Evolutionary conservation across 2,113 vertebrate species (phyloP).

Genomic region (Melanerpes formicivorus): DNA sequence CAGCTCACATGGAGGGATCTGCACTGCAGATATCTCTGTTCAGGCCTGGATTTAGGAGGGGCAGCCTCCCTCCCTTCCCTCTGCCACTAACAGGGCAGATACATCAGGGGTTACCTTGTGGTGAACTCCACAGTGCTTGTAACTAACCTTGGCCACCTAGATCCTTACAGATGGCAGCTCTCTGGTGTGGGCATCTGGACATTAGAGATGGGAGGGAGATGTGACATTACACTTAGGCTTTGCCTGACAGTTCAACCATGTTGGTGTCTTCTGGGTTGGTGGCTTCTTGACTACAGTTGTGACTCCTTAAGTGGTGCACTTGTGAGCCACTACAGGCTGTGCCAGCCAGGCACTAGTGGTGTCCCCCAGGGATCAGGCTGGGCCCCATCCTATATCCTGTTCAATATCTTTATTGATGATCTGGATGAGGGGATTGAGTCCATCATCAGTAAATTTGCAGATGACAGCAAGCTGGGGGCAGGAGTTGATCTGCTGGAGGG

Average conservation of each 20-base stretch:
- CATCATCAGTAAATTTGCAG: too few relatives aligned
- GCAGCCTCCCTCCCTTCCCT: not conserved
- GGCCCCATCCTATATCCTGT: too few relatives aligned
- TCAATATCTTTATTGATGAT: too few relatives aligned
- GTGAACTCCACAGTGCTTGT: not conserved
- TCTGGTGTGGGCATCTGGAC: not conserved
- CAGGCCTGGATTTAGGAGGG: too few relatives aligned
- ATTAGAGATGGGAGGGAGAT: not conserved
- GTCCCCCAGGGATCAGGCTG: too few relatives aligned
- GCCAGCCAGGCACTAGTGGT: not conserved
- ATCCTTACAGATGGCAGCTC: not conserved
- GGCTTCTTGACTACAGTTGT: not conserved
- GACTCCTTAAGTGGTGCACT: not conserved
- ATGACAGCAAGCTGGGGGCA: too few relatives aligned
- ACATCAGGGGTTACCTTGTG: not conserved
- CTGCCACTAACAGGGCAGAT: not conserved
- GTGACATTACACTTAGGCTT: not conserved
- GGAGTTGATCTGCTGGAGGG: too few relatives aligned
- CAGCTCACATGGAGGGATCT: not conserved
- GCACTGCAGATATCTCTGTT: too few relatives aligned
- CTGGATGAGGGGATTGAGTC: too few relatives aligned
- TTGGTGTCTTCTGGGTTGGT: not conserved
- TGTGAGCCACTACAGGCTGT: not conserved
- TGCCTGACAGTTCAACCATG: fast-evolving
- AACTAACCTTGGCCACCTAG: not conserved